Evolutionary conservation across 2,888 invertebrate species (phyloP).

Genomic region (Drosophila hamatofila): DNA sequence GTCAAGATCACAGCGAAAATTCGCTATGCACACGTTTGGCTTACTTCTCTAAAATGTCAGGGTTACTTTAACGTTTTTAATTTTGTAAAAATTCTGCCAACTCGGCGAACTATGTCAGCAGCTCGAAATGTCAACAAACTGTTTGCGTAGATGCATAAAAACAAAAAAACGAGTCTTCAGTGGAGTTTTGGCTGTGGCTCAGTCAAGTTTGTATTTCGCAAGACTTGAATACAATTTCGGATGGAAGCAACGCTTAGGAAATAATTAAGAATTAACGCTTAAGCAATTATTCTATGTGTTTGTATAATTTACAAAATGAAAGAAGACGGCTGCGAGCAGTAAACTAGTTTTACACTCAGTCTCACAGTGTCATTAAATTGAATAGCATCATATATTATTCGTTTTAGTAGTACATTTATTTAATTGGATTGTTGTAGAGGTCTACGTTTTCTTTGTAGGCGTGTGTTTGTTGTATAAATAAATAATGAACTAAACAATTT

Average conservation of each 20-base stretch:
- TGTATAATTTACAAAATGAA: neutral
- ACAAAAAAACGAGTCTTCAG: slow-evolving; percentile 33
- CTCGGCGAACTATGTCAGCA: slow-evolving; percentile 30
- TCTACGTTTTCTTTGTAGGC: neutral
- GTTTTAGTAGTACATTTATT: neutral
- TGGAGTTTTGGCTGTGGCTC: neutral
- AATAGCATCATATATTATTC: neutral
- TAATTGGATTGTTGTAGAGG: neutral
- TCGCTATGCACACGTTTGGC: slow-evolving; percentile 37
- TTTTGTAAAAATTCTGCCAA: slow-evolving; percentile 25
- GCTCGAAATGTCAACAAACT: slow-evolving; percentile 19
- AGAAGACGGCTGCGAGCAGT: neutral
- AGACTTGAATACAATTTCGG: slow-evolving; percentile 4
- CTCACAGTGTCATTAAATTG: neutral
- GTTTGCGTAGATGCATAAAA: slow-evolving; percentile 14
- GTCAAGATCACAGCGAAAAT: slow-evolving; percentile 38
- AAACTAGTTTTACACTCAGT: neutral
- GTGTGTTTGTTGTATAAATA: neutral
- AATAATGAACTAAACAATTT: neutral
- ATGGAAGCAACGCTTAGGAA: neutral
- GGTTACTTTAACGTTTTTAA: slow-evolving; percentile 25
- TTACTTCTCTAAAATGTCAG: slow-evolving; percentile 57
- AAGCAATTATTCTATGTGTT: neutral
- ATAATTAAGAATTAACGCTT: neutral
- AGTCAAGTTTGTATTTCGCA: neutral